A percentile compares a stretch with the other conserved stretches of the same genome.
These are phyloP conservation scores for Aphidius colemani DNA, from an alignment of 2,888 invertebrate species.

Conservation along the genomic window DNA sequence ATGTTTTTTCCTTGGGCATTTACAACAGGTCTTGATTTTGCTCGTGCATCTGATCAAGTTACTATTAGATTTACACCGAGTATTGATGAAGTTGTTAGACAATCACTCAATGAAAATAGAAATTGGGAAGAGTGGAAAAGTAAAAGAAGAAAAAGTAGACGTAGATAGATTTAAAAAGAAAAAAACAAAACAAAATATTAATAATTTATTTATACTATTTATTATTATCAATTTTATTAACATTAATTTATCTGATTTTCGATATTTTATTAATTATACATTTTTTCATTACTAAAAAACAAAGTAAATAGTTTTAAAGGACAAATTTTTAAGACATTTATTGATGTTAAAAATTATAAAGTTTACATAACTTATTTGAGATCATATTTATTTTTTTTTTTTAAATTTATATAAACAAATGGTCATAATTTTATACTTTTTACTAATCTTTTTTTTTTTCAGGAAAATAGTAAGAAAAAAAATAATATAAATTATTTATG, in stretches of 20 bases:
- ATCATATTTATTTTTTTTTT: slow-evolving; percentile 8
- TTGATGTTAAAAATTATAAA: background rate
- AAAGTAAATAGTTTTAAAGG: slow-evolving; percentile 8
- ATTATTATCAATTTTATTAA: slow-evolving; percentile 6
- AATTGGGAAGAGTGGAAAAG: slow-evolving; percentile 53
- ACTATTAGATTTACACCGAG: slow-evolving; percentile 38
- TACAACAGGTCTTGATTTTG: slow-evolving; percentile 60
- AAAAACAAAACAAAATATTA: slow-evolving; percentile 18
- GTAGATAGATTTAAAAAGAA: slow-evolving; percentile 40
- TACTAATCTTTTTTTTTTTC: slow-evolving; percentile 24
- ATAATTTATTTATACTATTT: background rate
- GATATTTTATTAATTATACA: slow-evolving; percentile 8
- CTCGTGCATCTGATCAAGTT: slow-evolving; percentile 39
- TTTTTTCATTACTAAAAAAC: slow-evolving; percentile 19
- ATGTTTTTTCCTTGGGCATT: slow-evolving; percentile 70
- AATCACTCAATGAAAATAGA: slow-evolving; percentile 42
- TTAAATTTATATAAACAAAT: background rate
- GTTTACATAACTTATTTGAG: slow-evolving; percentile 6
- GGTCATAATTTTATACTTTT: slow-evolving; percentile 10
- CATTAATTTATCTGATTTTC: slow-evolving; percentile 8
- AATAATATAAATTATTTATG: slow-evolving; percentile 32
- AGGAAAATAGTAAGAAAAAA: slow-evolving; percentile 39
- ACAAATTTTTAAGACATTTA: background rate
- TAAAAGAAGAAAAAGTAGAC: slow-evolving; percentile 47
- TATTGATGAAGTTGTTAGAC: slow-evolving; percentile 45